Percentiles rank a stretch among this genome's conserved stretches.
Evolutionary conservation across 2,113 vertebrate genomes (phyloP).

Genomic region (Trogon surrucura): DNA sequence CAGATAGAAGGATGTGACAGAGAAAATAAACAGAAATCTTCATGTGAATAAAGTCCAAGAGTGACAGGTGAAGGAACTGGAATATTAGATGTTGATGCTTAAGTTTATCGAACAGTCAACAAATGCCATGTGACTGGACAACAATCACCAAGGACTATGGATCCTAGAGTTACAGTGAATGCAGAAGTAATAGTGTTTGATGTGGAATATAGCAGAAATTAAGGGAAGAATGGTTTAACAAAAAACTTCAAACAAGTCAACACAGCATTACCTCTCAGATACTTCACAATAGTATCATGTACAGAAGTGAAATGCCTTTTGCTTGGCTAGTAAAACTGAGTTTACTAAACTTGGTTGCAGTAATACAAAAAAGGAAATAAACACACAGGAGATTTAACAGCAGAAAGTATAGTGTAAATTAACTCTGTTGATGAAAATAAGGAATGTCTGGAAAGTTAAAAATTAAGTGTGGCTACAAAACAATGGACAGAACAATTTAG

Average conservation of each 20-base stretch:
- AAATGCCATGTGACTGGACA: not conserved
- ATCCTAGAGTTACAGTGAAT: not conserved
- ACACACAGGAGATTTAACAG: not conserved
- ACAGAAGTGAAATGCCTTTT: not conserved
- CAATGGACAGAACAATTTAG: not conserved
- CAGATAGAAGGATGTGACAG: not conserved
- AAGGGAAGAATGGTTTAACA: not conserved
- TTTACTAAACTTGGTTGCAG: not conserved
- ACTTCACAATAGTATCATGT: not conserved
- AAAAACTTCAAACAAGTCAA: not conserved
- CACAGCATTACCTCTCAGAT: not conserved
- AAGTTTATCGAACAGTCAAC: not conserved
- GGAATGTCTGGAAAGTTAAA: not conserved
- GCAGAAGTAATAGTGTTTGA: not conserved
- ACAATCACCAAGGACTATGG: rapidly evolving
- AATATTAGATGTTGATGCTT: not conserved
- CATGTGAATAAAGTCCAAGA: not conserved
- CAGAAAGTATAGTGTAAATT: not conserved
- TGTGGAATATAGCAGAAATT: not conserved
- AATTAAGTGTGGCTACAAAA: not conserved
- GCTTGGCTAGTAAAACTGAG: not conserved
- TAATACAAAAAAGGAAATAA: not conserved
- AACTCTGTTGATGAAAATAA: not conserved
- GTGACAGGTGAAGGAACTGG: not conserved
- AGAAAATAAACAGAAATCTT: not conserved